A percentile compares a stretch with the other conserved stretches of the same genome.
These are phyloP conservation scores for Betta splendens DNA, from an alignment of 2,797 vertebrate species.

Conservation along the genomic window DNA sequence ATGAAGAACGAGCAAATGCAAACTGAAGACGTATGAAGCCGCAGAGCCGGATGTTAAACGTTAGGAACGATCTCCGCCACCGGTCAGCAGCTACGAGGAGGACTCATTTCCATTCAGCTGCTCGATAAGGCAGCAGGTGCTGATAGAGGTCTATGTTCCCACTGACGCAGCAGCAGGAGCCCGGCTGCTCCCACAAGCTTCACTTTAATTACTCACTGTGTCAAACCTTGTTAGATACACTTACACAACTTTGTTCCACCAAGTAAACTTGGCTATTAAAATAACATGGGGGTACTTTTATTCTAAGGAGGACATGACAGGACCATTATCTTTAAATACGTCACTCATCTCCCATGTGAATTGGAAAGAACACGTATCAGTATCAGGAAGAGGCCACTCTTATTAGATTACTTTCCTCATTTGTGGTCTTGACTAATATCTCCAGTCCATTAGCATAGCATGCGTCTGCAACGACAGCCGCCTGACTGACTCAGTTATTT, in stretches of 20 bases:
- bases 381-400: constrained; percentile 15
- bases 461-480: constrained; percentile 29
- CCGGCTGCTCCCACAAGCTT: background rate
- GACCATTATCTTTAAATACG: too few species aligned
- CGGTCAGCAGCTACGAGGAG: background rate
- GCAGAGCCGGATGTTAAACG: constrained; percentile 2
- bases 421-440: constrained; percentile 46
- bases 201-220: too few species aligned
- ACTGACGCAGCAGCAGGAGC: constrained; percentile 2
- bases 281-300: too few species aligned
- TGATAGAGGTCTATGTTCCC: constrained; percentile 26
- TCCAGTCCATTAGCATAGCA: constrained; percentile 33
- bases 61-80: constrained; percentile 20
- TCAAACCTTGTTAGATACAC: too few species aligned
- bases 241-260: background rate
- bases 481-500: constrained; percentile 60
- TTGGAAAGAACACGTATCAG: constrained; percentile 16
- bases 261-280: background rate
- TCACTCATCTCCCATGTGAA: constrained; percentile 7
- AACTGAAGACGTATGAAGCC: background rate
- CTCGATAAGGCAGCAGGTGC: constrained; percentile 59
- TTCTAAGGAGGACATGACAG: too few species aligned
- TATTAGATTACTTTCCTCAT: constrained; percentile 39
- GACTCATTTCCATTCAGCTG: constrained; percentile 52
- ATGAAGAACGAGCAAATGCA: constrained; percentile 17